A percentile compares a stretch with the other conserved stretches of the same genome.
Evolutionary conservation across 2,888 invertebrate genomes (phyloP).

Genomic region (Cancer borealis): DNA sequence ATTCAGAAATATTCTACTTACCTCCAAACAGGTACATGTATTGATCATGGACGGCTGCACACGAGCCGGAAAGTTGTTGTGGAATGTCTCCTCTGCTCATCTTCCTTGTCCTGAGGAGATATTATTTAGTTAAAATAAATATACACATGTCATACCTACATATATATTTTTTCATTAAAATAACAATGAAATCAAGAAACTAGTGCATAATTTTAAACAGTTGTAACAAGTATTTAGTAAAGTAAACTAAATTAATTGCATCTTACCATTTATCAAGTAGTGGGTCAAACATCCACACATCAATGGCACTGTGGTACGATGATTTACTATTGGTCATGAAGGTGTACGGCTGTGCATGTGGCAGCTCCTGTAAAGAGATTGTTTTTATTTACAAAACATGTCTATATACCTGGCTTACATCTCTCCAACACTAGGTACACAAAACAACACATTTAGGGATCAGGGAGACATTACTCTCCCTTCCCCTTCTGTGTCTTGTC

Average conservation of each 20-base stretch:
- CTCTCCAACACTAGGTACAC: background rate
- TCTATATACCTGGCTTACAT: too few relatives aligned
- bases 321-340: conserved; percentile 59
- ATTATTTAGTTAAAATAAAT: too few relatives aligned
- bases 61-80: conserved; percentile 66
- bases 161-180: too few relatives aligned
- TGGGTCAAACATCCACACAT: conserved; percentile 68
- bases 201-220: background rate
- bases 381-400: too few relatives aligned
- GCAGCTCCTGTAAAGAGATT: conserved; percentile 53
- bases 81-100: conserved; percentile 62
- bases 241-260: background rate
- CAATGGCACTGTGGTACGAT: conserved; percentile 64
- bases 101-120: conserved; percentile 50
- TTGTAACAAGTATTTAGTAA: background rate
- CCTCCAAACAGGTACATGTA: conserved; percentile 72
- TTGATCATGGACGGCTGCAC: conserved; percentile 62
- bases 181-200: too few relatives aligned
- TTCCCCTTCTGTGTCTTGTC: too few relatives aligned
- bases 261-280: conserved; percentile 64
- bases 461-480: too few relatives aligned
- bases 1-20: background rate
- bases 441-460: background rate
- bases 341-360: conserved; percentile 50
- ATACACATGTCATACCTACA: too few relatives aligned